phyloP scores from a whole-genome alignment of 2,888 invertebrate species.

The Cheilosia impressa region DNA sequence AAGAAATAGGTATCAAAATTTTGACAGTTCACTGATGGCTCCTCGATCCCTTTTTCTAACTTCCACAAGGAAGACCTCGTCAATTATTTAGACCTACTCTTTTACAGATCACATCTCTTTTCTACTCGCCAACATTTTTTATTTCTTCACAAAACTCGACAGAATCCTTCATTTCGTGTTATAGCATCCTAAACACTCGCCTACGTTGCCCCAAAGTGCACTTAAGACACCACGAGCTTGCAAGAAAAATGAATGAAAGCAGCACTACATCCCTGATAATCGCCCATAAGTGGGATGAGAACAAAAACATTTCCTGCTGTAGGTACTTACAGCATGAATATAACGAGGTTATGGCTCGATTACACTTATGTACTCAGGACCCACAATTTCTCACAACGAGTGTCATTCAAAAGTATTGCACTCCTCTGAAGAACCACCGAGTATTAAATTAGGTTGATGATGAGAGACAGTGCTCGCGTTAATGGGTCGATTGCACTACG shows the following conservation, averaged over 20 bases:
- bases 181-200: background rate
- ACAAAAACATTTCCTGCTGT: background rate
- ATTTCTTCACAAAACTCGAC: background rate
- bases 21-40: too few species aligned
- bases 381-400: background rate
- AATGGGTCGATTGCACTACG: slow-evolving; percentile 26
- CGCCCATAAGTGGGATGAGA: background rate
- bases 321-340: background rate
- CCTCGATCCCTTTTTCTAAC: too few species aligned
- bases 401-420: background rate
- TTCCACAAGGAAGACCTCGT: too few species aligned
- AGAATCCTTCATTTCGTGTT: background rate
- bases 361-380: slow-evolving; percentile 2
- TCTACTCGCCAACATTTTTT: background rate
- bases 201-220: background rate
- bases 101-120: too few species aligned
- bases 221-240: background rate
- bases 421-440: background rate
- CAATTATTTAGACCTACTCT: too few species aligned
- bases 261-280: slow-evolving; percentile 4
- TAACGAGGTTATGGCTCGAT: slow-evolving; percentile 26
- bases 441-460: slow-evolving; percentile 17
- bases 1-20: too few species aligned
- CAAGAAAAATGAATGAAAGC: background rate
- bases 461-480: background rate